These are phyloP conservation scores for Charina bottae DNA, from an alignment of 2,113 vertebrate genomes.

Conservation along the genomic window DNA sequence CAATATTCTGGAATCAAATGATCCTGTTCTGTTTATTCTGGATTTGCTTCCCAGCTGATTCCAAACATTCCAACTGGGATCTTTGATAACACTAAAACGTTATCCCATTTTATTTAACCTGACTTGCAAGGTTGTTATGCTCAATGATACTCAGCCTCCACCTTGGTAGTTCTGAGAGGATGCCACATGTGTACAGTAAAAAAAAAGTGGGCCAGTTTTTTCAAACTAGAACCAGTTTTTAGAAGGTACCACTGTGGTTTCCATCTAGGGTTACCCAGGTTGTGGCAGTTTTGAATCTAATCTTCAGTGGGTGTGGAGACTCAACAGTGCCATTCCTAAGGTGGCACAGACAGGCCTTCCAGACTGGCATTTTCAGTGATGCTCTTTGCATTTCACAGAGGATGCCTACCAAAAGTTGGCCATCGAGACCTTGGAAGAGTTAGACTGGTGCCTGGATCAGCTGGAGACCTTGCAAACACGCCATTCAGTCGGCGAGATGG, in stretches of 20 bases:
- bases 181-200: neutral
- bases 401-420: conserved; percentile 86
- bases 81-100: neutral
- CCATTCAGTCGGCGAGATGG: conserved; percentile 79
- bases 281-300: neutral
- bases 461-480: conserved; percentile 91
- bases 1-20: neutral
- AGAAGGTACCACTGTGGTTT: neutral
- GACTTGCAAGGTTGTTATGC: neutral
- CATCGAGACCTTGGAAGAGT: conserved; percentile 89
- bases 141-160: neutral
- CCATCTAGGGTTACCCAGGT: neutral
- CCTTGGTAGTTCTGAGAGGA: neutral
- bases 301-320: neutral
- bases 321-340: neutral
- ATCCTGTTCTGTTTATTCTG: neutral
- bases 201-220: neutral
- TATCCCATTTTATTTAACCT: neutral
- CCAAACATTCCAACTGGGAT: neutral
- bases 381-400: conserved; percentile 74
- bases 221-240: neutral
- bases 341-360: neutral
- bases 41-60: neutral
- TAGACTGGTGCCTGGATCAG: conserved; percentile 97
- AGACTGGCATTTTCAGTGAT: neutral